phyloP scores from a whole-genome alignment of 2,888 invertebrate genomes.

The Cataglyphis altisquamis region DNA sequence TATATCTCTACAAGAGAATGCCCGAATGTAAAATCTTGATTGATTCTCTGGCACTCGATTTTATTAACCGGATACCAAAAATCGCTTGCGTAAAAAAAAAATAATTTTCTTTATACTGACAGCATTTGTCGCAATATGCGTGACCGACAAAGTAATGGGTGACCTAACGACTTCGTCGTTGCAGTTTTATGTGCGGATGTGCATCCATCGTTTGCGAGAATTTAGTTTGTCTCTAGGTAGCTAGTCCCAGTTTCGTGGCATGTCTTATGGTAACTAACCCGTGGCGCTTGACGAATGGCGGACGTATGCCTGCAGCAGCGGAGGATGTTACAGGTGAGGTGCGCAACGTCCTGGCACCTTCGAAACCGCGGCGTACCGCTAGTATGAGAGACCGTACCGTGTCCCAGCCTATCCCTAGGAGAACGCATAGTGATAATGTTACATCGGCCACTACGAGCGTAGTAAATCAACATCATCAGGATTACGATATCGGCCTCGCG shows the following conservation, averaged over 20 bases:
- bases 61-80: not conserved
- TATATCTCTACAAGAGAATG: too few species aligned
- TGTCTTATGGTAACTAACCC: conserved; percentile 85
- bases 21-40: too few species aligned
- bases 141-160: not conserved
- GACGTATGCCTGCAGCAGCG: conserved; percentile 85
- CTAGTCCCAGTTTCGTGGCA: conserved; percentile 81
- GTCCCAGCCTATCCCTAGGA: conserved; percentile 78
- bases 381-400: conserved; percentile 92
- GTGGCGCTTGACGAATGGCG: conserved; percentile 85
- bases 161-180: conserved; percentile 35
- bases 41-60: too few species aligned
- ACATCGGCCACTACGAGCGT: conserved; percentile 38
- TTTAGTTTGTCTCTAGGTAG: conserved; percentile 69
- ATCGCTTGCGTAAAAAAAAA: not conserved
- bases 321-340: conserved; percentile 91
- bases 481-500: conserved; percentile 79
- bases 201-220: conserved; percentile 57
- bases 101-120: not conserved
- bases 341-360: conserved; percentile 92
- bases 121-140: not conserved
- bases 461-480: conserved; percentile 62
- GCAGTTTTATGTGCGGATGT: not conserved
- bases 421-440: conserved; percentile 53
- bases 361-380: conserved; percentile 94